These are phyloP conservation scores for Camponotus floridanus DNA, from an alignment of 1,140 invertebrate species.

Conservation along the genomic window DNA sequence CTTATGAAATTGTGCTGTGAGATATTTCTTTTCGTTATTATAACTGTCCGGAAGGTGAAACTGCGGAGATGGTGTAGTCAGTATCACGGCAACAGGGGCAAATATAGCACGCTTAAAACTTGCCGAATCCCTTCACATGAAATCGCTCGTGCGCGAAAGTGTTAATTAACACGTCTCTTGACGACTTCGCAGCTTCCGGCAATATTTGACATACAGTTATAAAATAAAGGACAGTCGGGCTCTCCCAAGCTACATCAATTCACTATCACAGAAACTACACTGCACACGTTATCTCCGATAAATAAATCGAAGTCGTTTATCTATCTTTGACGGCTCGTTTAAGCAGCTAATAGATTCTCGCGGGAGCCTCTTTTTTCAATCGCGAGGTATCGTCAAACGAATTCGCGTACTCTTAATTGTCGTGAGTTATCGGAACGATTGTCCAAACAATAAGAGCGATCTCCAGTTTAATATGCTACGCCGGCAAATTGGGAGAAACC, in stretches of 20 bases:
- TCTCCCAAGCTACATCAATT: neutral
- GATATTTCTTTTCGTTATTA: slow-evolving; percentile 17
- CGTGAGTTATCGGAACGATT: slow-evolving; percentile 28
- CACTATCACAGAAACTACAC: neutral
- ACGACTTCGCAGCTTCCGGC: neutral
- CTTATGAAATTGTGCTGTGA: neutral
- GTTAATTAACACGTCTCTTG: slow-evolving; percentile 45
- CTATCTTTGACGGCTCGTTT: neutral
- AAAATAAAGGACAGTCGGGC: slow-evolving; percentile 10
- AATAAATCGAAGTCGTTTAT: slow-evolving; percentile 1
- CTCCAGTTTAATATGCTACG: slow-evolving; percentile 30
- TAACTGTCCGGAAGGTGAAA: neutral
- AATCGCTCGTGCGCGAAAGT: slow-evolving; percentile 17
- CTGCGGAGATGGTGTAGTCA: neutral
- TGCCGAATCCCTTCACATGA: neutral
- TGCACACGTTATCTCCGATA: neutral
- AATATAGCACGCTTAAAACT: slow-evolving; percentile 11
- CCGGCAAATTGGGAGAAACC: slow-evolving; percentile 45
- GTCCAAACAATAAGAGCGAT: slow-evolving; percentile 32
- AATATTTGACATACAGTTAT: slow-evolving; percentile 6
- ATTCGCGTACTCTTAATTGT: slow-evolving; percentile 3
- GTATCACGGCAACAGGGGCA: neutral
- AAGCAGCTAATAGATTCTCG: neutral
- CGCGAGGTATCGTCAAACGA: neutral
- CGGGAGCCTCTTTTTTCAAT: neutral